These are phyloP conservation scores for Lepidonotus clava DNA, from an alignment of 2,888 invertebrate genomes.

Conservation along the genomic window DNA sequence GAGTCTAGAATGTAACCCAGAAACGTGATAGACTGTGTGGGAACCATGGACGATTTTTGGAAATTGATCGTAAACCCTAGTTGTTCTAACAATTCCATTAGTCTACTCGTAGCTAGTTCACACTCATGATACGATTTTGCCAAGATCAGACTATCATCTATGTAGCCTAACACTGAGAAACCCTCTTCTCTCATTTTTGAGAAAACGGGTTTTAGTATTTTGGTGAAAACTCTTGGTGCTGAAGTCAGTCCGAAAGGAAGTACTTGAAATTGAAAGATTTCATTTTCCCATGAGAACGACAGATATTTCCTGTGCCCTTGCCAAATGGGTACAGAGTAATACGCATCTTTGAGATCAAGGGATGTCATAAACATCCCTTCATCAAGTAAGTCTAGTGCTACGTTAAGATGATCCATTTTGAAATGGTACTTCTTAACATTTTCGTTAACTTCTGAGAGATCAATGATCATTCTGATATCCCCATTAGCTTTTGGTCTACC, in stretches of 20 bases:
- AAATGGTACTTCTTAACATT: neutral
- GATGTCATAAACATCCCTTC: neutral
- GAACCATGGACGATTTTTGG: no score
- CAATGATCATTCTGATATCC: neutral
- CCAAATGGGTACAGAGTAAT: neutral
- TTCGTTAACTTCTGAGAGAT: neutral
- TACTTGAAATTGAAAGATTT: neutral
- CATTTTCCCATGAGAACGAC: neutral
- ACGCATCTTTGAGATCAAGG: no score
- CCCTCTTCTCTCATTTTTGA: neutral
- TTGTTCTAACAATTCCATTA: no score
- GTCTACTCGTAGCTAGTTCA: no score
- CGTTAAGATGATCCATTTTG: neutral
- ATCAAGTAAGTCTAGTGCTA: neutral
- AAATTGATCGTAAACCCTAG: no score
- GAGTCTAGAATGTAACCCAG: no score
- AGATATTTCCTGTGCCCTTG: neutral
- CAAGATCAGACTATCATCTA: no score
- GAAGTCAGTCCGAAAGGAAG: neutral
- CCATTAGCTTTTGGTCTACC: neutral
- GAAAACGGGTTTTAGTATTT: neutral
- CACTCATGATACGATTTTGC: no score
- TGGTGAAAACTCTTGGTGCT: neutral
- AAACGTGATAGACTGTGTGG: no score
- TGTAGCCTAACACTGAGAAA: no score